Conservation (phyloP, 2,113 vertebrate species). For the Noctilio leporinus region DNA sequence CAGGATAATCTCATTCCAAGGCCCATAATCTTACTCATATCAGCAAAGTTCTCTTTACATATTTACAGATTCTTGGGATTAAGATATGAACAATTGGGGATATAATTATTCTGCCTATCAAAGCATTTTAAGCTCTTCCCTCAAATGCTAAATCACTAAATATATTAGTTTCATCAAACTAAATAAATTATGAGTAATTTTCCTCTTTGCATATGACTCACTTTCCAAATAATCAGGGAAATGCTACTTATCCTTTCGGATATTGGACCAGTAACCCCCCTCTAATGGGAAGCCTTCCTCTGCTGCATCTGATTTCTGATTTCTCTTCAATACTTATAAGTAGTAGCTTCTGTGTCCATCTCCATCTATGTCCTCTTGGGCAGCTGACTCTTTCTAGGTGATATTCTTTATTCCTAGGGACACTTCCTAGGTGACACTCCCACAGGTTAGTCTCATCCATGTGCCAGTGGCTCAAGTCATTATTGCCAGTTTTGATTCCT, state of each 20-base stretch:
- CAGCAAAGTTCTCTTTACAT: not conserved
- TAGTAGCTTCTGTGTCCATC: not conserved
- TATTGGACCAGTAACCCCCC: not conserved
- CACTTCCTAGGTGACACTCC: not conserved
- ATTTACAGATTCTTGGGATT: not conserved
- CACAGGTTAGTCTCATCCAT: not conserved
- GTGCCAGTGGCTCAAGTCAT: not conserved
- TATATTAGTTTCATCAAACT: not conserved
- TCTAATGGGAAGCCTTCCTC: not conserved
- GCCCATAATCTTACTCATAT: not conserved
- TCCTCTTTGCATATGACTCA: not conserved
- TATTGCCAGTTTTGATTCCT: not conserved
- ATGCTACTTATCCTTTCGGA: not conserved
- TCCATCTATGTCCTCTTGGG: not conserved
- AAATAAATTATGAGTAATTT: not conserved
- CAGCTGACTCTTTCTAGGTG: not conserved
- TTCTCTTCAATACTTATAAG: not conserved
- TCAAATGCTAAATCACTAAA: not conserved
- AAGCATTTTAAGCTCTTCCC: not conserved
- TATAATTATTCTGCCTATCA: not conserved
- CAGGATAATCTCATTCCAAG: not conserved
- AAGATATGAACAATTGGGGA: not conserved
- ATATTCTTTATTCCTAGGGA: not conserved
- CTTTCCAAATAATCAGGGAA: not conserved
- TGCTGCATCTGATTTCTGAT: not conserved